These are phyloP conservation scores for Diachasma alloeum DNA, from an alignment of 1,140 invertebrate genomes.

Conservation along the genomic window DNA sequence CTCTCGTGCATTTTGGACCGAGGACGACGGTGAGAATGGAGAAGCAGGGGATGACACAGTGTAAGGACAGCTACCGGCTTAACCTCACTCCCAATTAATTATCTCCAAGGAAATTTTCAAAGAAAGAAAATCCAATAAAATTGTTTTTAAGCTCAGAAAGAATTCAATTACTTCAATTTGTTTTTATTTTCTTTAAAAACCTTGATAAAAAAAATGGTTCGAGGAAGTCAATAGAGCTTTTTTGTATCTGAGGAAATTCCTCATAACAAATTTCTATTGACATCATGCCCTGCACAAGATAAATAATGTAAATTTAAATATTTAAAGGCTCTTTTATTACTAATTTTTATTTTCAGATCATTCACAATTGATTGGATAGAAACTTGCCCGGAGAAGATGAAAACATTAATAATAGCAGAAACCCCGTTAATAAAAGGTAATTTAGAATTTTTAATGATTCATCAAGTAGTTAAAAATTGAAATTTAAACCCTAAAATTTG, in stretches of 20 bases:
- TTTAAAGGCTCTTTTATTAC: too few species aligned
- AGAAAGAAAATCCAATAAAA: too few species aligned
- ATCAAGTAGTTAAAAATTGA: not conserved
- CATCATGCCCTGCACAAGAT: too few species aligned
- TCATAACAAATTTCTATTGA: too few species aligned
- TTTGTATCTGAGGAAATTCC: too few species aligned
- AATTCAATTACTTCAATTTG: too few species aligned
- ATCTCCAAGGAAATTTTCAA: not conserved
- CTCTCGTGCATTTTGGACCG: constrained; percentile 23
- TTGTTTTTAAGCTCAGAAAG: too few species aligned
- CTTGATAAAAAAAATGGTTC: too few species aligned
- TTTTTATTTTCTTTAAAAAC: too few species aligned
- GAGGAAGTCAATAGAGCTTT: too few species aligned
- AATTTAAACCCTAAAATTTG: not conserved
- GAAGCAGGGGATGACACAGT: not conserved
- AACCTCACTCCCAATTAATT: not conserved
- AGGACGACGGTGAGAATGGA: constrained; percentile 28
- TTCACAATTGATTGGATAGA: constrained; percentile 26
- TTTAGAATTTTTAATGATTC: not conserved
- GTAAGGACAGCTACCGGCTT: not conserved
- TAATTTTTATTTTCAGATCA: not conserved
- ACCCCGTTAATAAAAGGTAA: constrained; percentile 24
- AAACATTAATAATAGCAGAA: constrained; percentile 23
- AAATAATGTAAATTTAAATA: too few species aligned
- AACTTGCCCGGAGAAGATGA: constrained; percentile 14